phyloP scores from a whole-genome alignment of 2,888 invertebrate species.

The Agonopterix subpropinquella region DNA sequence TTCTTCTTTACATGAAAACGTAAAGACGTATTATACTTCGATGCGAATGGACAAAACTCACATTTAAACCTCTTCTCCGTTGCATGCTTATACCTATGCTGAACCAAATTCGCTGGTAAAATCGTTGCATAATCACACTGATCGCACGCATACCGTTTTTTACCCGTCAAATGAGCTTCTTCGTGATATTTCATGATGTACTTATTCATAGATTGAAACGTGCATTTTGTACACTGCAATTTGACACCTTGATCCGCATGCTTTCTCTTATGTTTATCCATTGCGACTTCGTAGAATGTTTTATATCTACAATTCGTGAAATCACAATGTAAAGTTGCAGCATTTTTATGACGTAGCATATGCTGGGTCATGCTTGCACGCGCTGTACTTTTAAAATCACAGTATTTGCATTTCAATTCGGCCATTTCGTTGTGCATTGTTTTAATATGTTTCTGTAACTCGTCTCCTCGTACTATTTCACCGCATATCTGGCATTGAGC shows the following conservation, averaged over 20 bases:
- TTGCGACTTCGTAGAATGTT: constrained; percentile 54
- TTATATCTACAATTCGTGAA: constrained; percentile 51
- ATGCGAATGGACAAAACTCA: constrained; percentile 63
- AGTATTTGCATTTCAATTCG: constrained; percentile 46
- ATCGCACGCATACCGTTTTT: constrained; percentile 53
- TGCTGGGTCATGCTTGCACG: constrained; percentile 59
- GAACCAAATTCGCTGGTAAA: constrained; percentile 59
- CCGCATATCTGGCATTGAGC: constrained; percentile 63
- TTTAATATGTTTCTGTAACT: constrained; percentile 56
- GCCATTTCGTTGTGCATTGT: constrained; percentile 29
- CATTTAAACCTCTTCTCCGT: constrained; percentile 62
- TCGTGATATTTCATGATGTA: constrained; percentile 62
- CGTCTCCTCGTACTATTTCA: constrained; percentile 37
- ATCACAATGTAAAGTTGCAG: constrained; percentile 49
- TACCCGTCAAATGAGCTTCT: constrained; percentile 59
- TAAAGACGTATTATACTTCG: constrained; percentile 65
- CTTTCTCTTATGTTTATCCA: constrained; percentile 54
- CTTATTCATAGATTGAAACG: constrained; percentile 65
- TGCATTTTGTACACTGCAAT: constrained; percentile 54
- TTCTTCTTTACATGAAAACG: constrained; percentile 66
- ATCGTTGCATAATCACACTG: constrained; percentile 65
- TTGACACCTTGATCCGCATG: constrained; percentile 54
- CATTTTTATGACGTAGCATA: constrained; percentile 55
- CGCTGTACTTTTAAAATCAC: constrained; percentile 50
- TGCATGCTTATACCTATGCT: constrained; percentile 67